Conservation (phyloP, 2,797 vertebrate species). For the Denticeps clupeoides region DNA sequence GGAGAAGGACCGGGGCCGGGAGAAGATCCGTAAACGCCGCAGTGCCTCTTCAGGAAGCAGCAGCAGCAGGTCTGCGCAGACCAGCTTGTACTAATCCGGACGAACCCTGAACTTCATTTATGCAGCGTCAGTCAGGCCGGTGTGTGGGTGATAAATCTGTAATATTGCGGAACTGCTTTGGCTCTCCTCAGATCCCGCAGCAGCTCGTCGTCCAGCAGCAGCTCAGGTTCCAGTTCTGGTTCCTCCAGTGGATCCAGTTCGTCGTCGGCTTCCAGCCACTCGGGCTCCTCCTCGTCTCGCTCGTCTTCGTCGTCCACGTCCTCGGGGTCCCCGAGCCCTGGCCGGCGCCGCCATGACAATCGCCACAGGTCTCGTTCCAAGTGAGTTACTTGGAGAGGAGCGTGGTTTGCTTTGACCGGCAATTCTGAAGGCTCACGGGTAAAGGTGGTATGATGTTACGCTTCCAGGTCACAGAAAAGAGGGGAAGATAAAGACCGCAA, state of each 20-base stretch:
- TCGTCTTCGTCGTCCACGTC: slow-evolving; percentile 92
- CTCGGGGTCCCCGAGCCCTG: slow-evolving; percentile 82
- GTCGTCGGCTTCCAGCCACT: slow-evolving; percentile 82
- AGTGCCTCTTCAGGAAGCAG: slow-evolving; percentile 88
- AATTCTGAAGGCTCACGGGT: not conserved
- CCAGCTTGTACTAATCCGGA: too few species aligned
- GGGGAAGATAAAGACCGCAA: slow-evolving; percentile 85
- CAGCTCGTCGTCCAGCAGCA: slow-evolving; percentile 90
- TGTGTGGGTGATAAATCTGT: too few species aligned
- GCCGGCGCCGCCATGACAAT: slow-evolving; percentile 85
- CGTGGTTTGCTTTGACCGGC: not conserved
- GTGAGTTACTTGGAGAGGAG: slow-evolving; percentile 59
- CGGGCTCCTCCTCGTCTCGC: slow-evolving; percentile 84
- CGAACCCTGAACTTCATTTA: too few species aligned
- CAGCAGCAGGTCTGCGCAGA: slow-evolving; percentile 73
- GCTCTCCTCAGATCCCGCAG: slow-evolving; percentile 60
- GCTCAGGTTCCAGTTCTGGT: slow-evolving; percentile 89
- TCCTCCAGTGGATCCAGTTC: slow-evolving; percentile 95
- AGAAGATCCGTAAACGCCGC: slow-evolving; percentile 81
- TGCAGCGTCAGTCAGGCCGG: too few species aligned
- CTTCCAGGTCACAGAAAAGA: slow-evolving; percentile 79
- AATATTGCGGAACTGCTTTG: not conserved
- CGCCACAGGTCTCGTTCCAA: slow-evolving; percentile 84
- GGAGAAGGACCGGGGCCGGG: slow-evolving; percentile 83
- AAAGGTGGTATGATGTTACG: not conserved